phyloP scores from a whole-genome alignment of 2,888 invertebrate genomes.

The Trypoxylon attenuatum region DNA sequence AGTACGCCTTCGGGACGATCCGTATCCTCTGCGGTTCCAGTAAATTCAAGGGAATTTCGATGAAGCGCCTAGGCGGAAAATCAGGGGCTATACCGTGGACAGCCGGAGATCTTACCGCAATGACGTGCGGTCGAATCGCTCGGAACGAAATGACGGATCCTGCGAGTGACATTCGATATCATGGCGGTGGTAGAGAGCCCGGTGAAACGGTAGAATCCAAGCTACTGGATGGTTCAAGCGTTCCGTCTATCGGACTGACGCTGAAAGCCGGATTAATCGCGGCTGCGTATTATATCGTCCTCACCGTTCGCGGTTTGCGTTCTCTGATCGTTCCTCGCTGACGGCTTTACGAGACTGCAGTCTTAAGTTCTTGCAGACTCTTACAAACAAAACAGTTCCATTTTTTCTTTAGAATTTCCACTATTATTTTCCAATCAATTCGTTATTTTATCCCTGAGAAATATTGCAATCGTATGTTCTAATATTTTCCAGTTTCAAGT shows the following conservation, averaged over 20 bases:
- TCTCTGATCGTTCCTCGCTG: too few species aligned
- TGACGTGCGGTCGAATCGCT: conserved; percentile 73
- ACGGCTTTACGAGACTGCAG: too few species aligned
- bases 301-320: conserved; percentile 36
- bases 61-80: conserved; percentile 68
- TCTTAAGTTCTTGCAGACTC: too few species aligned
- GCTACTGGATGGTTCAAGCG: conserved; percentile 54
- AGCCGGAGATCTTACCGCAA: conserved; percentile 72
- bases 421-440: too few species aligned
- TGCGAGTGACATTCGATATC: conserved; percentile 74
- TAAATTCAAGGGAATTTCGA: conserved; percentile 57
- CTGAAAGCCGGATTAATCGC: conserved; percentile 58
- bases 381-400: too few species aligned
- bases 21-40: conserved; percentile 39
- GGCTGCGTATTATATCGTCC: conserved; percentile 42
- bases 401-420: too few species aligned
- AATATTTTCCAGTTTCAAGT: too few species aligned
- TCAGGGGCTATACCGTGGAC: conserved; percentile 63
- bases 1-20: conserved; percentile 39
- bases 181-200: conserved; percentile 65
- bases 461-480: too few species aligned
- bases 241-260: conserved; percentile 58
- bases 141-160: conserved; percentile 73
- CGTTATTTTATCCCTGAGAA: too few species aligned
- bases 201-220: conserved; percentile 56